Conservation (phyloP, 2,888 invertebrate species). For the Lycaena phlaeas region DNA sequence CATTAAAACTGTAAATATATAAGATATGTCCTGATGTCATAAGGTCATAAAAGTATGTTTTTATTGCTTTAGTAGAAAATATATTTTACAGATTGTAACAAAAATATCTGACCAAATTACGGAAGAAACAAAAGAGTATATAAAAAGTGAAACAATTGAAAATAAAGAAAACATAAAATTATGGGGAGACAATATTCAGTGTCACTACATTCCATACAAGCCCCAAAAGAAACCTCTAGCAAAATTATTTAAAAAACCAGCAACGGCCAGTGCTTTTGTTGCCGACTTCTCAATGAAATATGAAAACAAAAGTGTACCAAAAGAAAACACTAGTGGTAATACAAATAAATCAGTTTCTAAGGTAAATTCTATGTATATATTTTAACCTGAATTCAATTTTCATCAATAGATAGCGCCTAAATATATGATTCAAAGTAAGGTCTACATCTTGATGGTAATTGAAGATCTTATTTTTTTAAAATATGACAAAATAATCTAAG, state of each 20-base stretch:
- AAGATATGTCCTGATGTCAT: too few species aligned
- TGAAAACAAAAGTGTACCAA: conserved; percentile 23
- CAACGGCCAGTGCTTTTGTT: conserved; percentile 46
- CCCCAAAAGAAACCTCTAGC: conserved; percentile 46
- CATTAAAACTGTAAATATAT: too few species aligned
- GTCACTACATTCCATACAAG: conserved; percentile 51
- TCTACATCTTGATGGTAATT: too few species aligned
- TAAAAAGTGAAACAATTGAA: conserved; percentile 44
- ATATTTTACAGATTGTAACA: conserved; percentile 47
- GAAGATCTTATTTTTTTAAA: not conserved
- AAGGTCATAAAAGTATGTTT: too few species aligned
- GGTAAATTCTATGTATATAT: conserved; percentile 25
- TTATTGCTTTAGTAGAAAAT: not conserved
- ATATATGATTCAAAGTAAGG: too few species aligned
- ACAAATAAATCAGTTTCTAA: conserved; percentile 31
- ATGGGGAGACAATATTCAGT: conserved; percentile 62
- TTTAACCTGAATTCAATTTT: too few species aligned
- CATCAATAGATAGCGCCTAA: too few species aligned
- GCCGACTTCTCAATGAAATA: conserved; percentile 69
- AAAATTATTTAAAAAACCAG: conserved; percentile 47
- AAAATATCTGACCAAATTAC: conserved; percentile 55
- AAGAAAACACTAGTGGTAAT: conserved; percentile 19
- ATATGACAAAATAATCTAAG: too few species aligned
- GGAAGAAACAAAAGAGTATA: conserved; percentile 58
- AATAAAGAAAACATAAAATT: conserved; percentile 44